These are phyloP conservation scores for Globicephala melas DNA, from an alignment of 2,113 vertebrate genomes.

Conservation along the genomic window DNA sequence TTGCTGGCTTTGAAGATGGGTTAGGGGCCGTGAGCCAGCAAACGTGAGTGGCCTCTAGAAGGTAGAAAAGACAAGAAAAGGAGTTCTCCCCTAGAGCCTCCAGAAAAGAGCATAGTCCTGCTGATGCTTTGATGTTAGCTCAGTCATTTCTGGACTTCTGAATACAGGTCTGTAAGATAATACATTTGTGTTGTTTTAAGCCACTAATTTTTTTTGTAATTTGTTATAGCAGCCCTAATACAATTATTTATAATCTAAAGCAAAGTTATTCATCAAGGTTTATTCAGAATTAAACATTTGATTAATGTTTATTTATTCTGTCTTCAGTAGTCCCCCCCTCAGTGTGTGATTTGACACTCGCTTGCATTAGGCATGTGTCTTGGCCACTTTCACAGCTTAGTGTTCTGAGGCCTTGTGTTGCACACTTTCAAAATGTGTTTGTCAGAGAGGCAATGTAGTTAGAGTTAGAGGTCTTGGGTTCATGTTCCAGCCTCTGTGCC, in stretches of 20 bases:
- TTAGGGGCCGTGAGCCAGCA: fast-evolving
- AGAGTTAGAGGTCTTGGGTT: background rate
- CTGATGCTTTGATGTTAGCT: background rate
- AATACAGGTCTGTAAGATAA: background rate
- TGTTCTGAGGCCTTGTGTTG: background rate
- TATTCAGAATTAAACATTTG: background rate
- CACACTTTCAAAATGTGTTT: background rate
- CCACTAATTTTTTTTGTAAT: background rate
- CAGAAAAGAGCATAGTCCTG: background rate
- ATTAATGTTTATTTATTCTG: background rate
- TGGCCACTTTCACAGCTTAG: background rate
- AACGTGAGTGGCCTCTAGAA: background rate
- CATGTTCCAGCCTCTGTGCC: background rate
- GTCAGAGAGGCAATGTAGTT: background rate
- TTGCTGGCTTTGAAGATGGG: no score
- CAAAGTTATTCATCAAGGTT: background rate
- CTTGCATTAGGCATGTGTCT: background rate
- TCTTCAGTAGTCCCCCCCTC: background rate
- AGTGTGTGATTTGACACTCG: background rate
- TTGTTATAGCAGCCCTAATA: background rate
- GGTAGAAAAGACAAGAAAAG: background rate
- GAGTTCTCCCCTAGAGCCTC: background rate
- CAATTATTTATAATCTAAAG: background rate
- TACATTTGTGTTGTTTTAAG: background rate
- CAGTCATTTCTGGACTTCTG: background rate